These are phyloP conservation scores for Micromesistius poutassou DNA, from an alignment of 2,797 vertebrate species.

Conservation along the genomic window DNA sequence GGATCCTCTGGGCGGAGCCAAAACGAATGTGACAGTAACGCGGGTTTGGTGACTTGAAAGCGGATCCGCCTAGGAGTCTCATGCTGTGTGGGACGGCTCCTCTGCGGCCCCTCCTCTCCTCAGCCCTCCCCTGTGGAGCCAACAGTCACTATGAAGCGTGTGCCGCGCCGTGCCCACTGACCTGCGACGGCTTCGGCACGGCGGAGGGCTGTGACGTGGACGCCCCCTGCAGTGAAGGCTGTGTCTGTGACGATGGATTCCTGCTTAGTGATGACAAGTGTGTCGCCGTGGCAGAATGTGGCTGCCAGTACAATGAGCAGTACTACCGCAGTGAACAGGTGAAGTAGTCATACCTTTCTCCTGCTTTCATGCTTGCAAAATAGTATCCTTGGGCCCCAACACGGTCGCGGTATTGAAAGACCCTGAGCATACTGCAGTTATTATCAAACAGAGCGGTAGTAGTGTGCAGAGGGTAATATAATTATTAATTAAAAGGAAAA, in stretches of 20 bases:
- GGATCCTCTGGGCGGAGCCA: too few relatives aligned
- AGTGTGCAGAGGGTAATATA: background rate
- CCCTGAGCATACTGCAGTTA: background rate
- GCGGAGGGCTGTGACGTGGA: slow-evolving; percentile 34
- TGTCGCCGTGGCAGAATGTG: slow-evolving; percentile 65
- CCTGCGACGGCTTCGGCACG: slow-evolving; percentile 40
- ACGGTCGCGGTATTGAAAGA: background rate
- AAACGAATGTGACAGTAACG: too few relatives aligned
- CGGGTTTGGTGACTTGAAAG: too few relatives aligned
- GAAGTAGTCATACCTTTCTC: background rate
- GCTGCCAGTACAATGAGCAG: slow-evolving; percentile 62
- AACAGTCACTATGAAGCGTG: slow-evolving; percentile 75
- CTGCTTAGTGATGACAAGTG: slow-evolving; percentile 64
- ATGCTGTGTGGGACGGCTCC: too few relatives aligned
- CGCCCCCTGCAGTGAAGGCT: slow-evolving; percentile 63
- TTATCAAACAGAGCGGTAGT: background rate
- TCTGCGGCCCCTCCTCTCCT: background rate
- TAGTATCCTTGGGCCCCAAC: background rate
- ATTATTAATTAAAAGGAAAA: background rate
- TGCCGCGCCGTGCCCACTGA: slow-evolving; percentile 57
- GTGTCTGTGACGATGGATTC: slow-evolving; percentile 67
- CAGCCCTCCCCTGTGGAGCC: slow-evolving; percentile 61
- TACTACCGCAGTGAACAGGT: slow-evolving; percentile 59
- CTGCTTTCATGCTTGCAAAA: background rate
- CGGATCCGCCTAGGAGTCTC: too few relatives aligned